A percentile compares a stretch with the other conserved stretches of the same genome.
Conservation (phyloP, 2,113 vertebrate species). For the Aix galericulata region DNA sequence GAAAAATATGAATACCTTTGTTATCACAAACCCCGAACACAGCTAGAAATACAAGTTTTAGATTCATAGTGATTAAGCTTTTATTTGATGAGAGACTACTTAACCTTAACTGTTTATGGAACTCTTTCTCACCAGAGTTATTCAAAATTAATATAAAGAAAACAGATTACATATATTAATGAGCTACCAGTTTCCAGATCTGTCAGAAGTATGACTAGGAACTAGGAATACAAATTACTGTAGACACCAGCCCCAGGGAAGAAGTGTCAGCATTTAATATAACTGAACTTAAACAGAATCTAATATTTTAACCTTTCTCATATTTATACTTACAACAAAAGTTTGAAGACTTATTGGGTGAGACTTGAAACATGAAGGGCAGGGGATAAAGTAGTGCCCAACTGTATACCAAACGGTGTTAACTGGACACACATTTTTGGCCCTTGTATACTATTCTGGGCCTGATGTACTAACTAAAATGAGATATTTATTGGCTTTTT, state of each 20-base stretch:
- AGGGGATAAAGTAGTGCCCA: neutral
- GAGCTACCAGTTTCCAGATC: neutral
- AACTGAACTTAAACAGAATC: neutral
- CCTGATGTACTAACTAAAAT: neutral
- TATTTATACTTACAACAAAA: neutral
- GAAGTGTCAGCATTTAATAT: neutral
- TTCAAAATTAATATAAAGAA: neutral
- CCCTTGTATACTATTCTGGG: neutral
- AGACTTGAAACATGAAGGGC: neutral
- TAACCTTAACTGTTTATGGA: neutral
- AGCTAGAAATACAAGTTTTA: neutral
- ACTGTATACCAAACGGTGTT: rapidly evolving
- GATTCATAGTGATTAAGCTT: neutral
- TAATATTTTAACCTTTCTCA: neutral
- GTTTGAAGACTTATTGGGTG: neutral
- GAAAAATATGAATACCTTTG: neutral
- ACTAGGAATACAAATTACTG: neutral
- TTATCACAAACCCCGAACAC: neutral
- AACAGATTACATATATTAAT: neutral
- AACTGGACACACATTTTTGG: neutral
- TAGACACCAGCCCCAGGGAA: neutral
- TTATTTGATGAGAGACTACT: neutral
- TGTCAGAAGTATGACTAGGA: neutral
- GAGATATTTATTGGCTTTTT: neutral
- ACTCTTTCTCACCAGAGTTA: neutral